These are phyloP conservation scores for Epistrophella euchroma DNA, from an alignment of 2,888 invertebrate genomes.

Conservation along the genomic window DNA sequence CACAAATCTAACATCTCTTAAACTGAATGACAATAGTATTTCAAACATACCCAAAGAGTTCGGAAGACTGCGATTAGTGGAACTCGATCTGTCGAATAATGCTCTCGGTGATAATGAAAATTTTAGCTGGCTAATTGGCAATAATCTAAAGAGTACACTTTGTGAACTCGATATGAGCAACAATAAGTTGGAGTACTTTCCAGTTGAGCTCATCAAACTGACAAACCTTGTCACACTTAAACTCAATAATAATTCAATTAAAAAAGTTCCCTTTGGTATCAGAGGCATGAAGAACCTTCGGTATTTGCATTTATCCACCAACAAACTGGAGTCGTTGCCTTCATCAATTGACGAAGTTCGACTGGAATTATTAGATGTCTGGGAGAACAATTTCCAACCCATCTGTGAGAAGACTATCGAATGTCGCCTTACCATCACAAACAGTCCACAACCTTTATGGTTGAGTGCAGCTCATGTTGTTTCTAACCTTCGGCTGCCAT, in stretches of 20 bases:
- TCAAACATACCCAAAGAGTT: slow-evolving; percentile 89
- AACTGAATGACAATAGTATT: slow-evolving; percentile 89
- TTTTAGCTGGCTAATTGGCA: slow-evolving; percentile 87
- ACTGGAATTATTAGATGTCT: slow-evolving; percentile 81
- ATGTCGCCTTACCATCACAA: background rate
- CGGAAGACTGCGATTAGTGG: slow-evolving; percentile 87
- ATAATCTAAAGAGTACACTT: slow-evolving; percentile 85
- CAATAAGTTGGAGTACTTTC: slow-evolving; percentile 86
- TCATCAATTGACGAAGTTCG: slow-evolving; percentile 80
- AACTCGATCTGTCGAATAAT: slow-evolving; percentile 88
- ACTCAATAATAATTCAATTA: slow-evolving; percentile 87
- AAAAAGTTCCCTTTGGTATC: slow-evolving; percentile 87
- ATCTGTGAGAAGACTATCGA: slow-evolving; percentile 62
- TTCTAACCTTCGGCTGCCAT: slow-evolving; percentile 78
- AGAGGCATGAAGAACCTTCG: slow-evolving; percentile 85
- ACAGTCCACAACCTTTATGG: slow-evolving; percentile 79
- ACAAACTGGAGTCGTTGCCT: slow-evolving; percentile 81
- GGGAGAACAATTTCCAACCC: slow-evolving; percentile 81
- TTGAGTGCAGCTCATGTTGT: slow-evolving; percentile 80
- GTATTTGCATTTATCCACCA: slow-evolving; percentile 80
- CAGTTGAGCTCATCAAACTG: slow-evolving; percentile 87
- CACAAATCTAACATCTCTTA: slow-evolving; percentile 87
- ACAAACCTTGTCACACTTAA: slow-evolving; percentile 87
- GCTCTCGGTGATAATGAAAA: slow-evolving; percentile 85
- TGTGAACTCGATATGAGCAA: slow-evolving; percentile 87